Conservation (phyloP, 2,797 vertebrate genomes). For the Ptychadena robeensis region DNA sequence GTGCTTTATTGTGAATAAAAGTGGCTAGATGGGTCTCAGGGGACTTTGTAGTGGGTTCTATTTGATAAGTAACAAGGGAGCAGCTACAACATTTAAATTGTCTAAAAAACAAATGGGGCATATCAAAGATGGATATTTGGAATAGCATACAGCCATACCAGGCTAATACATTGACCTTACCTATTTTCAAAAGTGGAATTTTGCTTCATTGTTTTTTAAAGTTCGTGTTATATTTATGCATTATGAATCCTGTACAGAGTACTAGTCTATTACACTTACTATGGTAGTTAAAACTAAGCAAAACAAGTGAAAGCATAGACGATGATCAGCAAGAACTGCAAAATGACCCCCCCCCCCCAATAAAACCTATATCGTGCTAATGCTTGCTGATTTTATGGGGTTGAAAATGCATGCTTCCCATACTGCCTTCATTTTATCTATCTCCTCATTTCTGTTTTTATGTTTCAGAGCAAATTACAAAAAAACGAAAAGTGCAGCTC, state of each 20-base stretch:
- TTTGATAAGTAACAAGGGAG: neutral
- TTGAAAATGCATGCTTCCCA: constrained; percentile 28
- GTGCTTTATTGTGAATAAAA: too few species aligned
- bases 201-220: neutral
- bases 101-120: neutral
- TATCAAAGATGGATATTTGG: neutral
- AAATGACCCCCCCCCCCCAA: constrained; percentile 16
- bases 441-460: constrained; percentile 76
- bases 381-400: constrained; percentile 39
- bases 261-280: neutral
- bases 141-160: neutral
- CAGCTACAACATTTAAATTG: neutral
- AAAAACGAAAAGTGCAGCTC: constrained; percentile 76
- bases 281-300: neutral
- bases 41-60: neutral
- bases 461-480: constrained; percentile 75
- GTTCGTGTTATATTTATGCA: neutral
- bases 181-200: neutral
- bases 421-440: constrained; percentile 70
- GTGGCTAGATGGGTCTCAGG: too few species aligned
- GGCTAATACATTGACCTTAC: neutral
- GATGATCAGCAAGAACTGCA: neutral
- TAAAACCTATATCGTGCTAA: neutral
- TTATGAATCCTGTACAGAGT: neutral
- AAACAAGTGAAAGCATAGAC: neutral